phyloP scores from a whole-genome alignment of 2,888 invertebrate species.

The Neria commutata region DNA sequence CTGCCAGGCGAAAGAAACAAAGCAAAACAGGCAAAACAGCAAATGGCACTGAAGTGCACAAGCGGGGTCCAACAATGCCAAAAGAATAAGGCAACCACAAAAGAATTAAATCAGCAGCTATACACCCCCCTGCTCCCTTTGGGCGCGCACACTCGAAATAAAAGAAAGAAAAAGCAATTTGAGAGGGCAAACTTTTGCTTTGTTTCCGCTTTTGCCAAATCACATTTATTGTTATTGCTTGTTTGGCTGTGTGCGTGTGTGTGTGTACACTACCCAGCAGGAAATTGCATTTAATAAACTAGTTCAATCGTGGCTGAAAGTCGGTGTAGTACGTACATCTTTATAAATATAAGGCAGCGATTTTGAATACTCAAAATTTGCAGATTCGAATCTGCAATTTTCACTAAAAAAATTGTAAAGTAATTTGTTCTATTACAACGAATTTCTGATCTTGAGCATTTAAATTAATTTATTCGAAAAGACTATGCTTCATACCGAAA shows the following conservation, averaged over 20 bases:
- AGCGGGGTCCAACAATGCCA: background rate
- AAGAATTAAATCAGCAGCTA: background rate
- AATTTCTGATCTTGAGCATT: too few relatives aligned
- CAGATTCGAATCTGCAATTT: too few relatives aligned
- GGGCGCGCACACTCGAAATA: background rate
- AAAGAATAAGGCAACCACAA: background rate
- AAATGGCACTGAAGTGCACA: background rate
- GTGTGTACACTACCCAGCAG: background rate
- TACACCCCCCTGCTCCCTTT: background rate
- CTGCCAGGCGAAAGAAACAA: too few relatives aligned
- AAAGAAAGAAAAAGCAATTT: background rate
- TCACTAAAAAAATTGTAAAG: too few relatives aligned
- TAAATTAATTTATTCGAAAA: too few relatives aligned
- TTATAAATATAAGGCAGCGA: too few relatives aligned
- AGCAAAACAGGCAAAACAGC: background rate
- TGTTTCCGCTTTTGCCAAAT: conserved; percentile 31
- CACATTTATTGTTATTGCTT: background rate
- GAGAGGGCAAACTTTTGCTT: conserved; percentile 28
- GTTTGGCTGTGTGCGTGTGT: background rate
- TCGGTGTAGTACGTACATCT: too few relatives aligned
- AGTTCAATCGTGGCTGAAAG: too few relatives aligned
- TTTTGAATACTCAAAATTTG: too few relatives aligned
- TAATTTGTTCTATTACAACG: too few relatives aligned
- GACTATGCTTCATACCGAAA: too few relatives aligned
- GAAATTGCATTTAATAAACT: too few relatives aligned